Base-by-base conservation (phyloP, 2,113 vertebrate species). In the Pagrus major region DNA sequence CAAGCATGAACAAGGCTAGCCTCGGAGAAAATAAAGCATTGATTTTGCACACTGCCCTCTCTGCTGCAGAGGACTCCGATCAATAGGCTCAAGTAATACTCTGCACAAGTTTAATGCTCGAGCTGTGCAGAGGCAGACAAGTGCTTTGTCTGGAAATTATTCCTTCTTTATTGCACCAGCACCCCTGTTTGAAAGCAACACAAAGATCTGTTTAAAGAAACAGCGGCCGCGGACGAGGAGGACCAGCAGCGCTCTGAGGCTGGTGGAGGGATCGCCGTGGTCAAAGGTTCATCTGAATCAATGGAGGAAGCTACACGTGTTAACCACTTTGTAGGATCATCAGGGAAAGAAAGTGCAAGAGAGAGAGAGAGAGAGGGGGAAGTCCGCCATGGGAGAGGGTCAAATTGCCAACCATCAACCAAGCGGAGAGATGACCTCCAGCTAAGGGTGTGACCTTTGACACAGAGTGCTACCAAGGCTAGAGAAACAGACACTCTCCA, bases 1-100 rank as follows among this genome's bases (percentile, higher is more conserved):
- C 77, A 80, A 82, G 86, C 88, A 91, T 41, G 76, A 86, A 82
- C 76, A 76, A 79, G 85, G 83, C 85, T 85, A 87, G 87, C 88
- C 91, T 92, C 76, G 88, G 88, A 93, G 91, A 93, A 93, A 93
- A 94, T 91, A 92, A 93, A 88, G 83, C 88, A 93, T 92, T 91
- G 93, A 93, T 94, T 93, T 85, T 93, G 89, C 91, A 87, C 90
- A 83, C 89, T 84, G 70, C 65, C 86, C 91, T 90, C 83, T 90
- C 89, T 76, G 69, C 85, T 75, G 86, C 88, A 92, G 86, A 93
- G 88, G 85, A 90, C 84, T 76, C 75, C 65, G 75, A 94, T 94
- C 93, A 89, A 94, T 94, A 92, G 72, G 88, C 84, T 88, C 81
- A 88, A 93, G 89, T 91, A 93, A 91, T 93, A 89, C 89, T 91